Percentiles rank a stretch among this genome's conserved stretches.
Evolutionary conservation across 2,888 invertebrate genomes (phyloP).

Genomic region (Proisotoma minuta): DNA sequence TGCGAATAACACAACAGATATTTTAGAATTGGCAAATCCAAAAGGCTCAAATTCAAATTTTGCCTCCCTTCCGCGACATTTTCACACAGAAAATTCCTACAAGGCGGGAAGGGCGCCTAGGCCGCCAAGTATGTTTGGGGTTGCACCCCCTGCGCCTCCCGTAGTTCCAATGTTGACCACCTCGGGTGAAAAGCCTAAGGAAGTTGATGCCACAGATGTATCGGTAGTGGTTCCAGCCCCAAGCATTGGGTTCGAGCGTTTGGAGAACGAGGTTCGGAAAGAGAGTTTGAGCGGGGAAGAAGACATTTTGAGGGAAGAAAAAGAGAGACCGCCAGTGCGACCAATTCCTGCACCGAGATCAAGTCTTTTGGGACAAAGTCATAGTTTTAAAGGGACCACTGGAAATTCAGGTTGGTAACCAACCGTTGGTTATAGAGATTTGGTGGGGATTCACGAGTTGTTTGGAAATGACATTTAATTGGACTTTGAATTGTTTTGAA

Average conservation of each 20-base stretch:
- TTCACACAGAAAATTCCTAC: constrained; percentile 41
- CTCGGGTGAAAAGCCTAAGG: not conserved
- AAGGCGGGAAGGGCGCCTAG: constrained; percentile 38
- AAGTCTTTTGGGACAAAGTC: constrained; percentile 27
- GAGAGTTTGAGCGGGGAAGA: not conserved
- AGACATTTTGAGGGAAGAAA: constrained; percentile 21
- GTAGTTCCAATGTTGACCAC: too few relatives aligned
- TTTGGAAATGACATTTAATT: not conserved
- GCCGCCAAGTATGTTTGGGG: constrained; percentile 36
- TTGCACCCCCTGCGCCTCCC: constrained; percentile 29
- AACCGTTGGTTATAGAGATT: too few relatives aligned
- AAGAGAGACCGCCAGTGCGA: constrained; percentile 12
- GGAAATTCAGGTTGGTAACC: not conserved
- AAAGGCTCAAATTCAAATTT: constrained; percentile 7
- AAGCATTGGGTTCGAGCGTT: constrained; percentile 31
- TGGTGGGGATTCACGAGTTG: not conserved
- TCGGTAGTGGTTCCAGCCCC: not conserved
- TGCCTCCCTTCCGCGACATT: constrained; percentile 43
- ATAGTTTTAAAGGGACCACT: constrained; percentile 7
- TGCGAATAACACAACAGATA: constrained; percentile 4
- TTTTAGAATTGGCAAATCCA: not conserved
- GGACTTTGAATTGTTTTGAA: too few relatives aligned
- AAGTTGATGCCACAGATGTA: not conserved
- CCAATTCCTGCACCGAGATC: constrained; percentile 44
- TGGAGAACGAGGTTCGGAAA: constrained; percentile 31